Base-by-base conservation (phyloP, 2,113 vertebrate genomes). In the Micronisus gabar region DNA sequence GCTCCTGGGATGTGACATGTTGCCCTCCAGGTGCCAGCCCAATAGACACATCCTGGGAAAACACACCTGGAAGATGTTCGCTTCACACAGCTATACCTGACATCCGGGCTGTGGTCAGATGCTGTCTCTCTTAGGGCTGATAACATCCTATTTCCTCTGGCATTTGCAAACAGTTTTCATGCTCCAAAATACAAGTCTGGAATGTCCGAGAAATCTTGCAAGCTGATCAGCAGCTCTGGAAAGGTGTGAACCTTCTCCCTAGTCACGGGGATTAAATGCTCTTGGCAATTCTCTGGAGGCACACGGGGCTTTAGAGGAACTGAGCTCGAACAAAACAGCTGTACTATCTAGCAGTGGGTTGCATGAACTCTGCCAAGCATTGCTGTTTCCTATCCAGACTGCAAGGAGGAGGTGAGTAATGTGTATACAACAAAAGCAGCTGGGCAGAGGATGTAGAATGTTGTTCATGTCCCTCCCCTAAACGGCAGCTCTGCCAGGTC, bases 251-350 rank as follows among this genome's bases (percentile, higher is more conserved):
- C 17, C 21, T 81, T 87, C 56, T 74, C 8, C 34, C 6, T 21
- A 75, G 5, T 3, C 0, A 2, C 2, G 2, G 18, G 18, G 13
- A 59, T 53, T 70, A 22, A 74, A 74, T 25, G 10, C 1, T 70
- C 4, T 47, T 58, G 41, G 15, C 47, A 16, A 3, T 65, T 71
- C 26, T 79, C 56, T 47, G 38, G n/a, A 66, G 22, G 38, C 5
- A 30, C 32, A 45, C 2, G 25, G n/a, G 23, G 11, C 27, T 78
- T 48, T 29, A 36, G 30, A 82, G 32, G 21, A 75, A 18, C 6
- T 8, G 27, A 11, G 18, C 43, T 68, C 0, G 0, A 67, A 63
- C 1, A 63, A n/a, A 81, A 43, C 21, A 48, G 65, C 56, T 79
- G 30, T 7, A 2, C 36, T 66, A 58, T 43, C 45, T 58, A 68